A percentile compares a stretch with the other conserved stretches of the same genome.
These are phyloP conservation scores for Plecturocebus donacophilus DNA, from an alignment of 2,113 vertebrate species.

Conservation along the genomic window DNA sequence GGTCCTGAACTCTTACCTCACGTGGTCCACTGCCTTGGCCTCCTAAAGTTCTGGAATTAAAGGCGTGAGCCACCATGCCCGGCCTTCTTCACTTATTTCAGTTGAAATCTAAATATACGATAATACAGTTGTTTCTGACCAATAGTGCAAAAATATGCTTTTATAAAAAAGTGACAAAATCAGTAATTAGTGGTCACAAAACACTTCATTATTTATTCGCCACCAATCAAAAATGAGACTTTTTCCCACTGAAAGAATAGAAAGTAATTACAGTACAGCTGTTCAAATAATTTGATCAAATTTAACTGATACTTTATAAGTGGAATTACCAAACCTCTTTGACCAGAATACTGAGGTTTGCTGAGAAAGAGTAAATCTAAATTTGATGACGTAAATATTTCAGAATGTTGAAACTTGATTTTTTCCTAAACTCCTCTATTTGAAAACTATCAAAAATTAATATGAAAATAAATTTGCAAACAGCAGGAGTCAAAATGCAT, in stretches of 20 bases:
- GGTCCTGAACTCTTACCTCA: too few relatives aligned
- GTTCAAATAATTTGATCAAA: slow-evolving; percentile 20
- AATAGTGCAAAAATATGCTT: not conserved
- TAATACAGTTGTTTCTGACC: not conserved
- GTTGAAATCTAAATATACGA: not conserved
- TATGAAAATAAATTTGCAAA: slow-evolving; percentile 52
- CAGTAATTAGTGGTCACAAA: not conserved
- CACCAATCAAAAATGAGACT: not conserved
- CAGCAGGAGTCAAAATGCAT: not conserved
- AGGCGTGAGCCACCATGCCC: too few relatives aligned
- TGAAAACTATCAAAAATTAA: slow-evolving; percentile 33
- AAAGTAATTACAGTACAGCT: not conserved
- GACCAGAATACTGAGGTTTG: not conserved
- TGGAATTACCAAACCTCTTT: slow-evolving; percentile 8
- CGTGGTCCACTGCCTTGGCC: too few relatives aligned
- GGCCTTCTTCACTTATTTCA: not conserved
- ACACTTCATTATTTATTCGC: not conserved
- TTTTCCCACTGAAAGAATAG: not conserved
- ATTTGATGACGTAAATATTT: not conserved
- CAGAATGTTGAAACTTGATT: not conserved
- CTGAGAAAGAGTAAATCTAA: not conserved
- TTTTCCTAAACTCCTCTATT: not conserved
- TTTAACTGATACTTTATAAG: not conserved
- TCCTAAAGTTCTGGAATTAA: too few relatives aligned
- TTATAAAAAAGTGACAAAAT: slow-evolving; percentile 24